A percentile compares a stretch with the other conserved stretches of the same genome.
phyloP scores from a whole-genome alignment of 2,797 vertebrate genomes.

The Macrochelys suwanniensis region DNA sequence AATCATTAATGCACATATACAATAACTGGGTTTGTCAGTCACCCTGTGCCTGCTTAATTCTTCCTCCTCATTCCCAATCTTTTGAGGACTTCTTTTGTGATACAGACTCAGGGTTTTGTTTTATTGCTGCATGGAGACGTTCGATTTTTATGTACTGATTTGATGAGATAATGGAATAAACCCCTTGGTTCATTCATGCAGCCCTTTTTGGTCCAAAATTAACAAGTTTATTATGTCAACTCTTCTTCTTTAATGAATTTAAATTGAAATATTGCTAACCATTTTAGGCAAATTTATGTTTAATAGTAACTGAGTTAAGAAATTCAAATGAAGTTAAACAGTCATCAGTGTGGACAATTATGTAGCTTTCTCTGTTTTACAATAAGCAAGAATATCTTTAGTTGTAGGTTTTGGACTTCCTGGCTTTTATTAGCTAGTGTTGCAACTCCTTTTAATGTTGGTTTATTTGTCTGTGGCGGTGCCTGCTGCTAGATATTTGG shows the following conservation, averaged over 20 bases:
- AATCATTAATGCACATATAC: not conserved
- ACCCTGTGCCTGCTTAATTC: not conserved
- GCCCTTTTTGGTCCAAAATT: conserved; percentile 54
- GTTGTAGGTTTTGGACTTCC: conserved; percentile 33
- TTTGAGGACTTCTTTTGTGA: conserved; percentile 28
- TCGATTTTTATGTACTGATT: conserved; percentile 58
- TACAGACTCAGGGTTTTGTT: conserved; percentile 20
- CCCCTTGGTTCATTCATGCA: conserved; percentile 46
- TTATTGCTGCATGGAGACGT: conserved; percentile 22
- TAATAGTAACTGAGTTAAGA: not conserved
- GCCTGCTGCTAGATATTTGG: conserved; percentile 44
- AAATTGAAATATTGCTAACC: conserved; percentile 16
- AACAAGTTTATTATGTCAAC: conserved; percentile 72
- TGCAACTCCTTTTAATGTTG: conserved; percentile 2
- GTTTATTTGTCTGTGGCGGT: conserved; percentile 18
- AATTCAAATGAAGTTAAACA: not conserved
- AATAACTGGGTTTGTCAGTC: conserved; percentile 5
- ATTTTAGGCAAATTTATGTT: not conserved
- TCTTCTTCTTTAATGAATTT: conserved; percentile 56
- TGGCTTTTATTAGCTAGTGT: conserved; percentile 20
- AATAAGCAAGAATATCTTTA: not conserved
- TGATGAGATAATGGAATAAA: conserved; percentile 68
- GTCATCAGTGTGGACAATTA: not conserved
- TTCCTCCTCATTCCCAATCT: not conserved
- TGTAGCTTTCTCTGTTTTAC: not conserved